A percentile compares a stretch with the other conserved stretches of the same genome.
phyloP scores from a whole-genome alignment of 2,888 invertebrate genomes.

The Sepioteuthis lessoniana region DNA sequence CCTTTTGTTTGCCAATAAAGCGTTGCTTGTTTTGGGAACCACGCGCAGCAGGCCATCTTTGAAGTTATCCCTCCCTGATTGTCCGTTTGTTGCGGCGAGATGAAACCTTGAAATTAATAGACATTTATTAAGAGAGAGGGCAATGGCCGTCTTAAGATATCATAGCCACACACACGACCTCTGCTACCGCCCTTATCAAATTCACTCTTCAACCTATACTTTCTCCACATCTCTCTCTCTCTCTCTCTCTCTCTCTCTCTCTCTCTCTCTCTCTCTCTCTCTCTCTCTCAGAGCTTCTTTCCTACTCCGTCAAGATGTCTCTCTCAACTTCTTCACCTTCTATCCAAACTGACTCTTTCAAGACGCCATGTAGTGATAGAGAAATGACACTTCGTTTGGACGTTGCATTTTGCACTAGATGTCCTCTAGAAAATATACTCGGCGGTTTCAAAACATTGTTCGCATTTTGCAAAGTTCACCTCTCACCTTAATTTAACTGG shows the following conservation, averaged over 20 bases:
- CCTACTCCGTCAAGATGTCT: not conserved
- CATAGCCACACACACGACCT: not conserved
- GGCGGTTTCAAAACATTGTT: not conserved
- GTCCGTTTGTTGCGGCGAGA: not conserved
- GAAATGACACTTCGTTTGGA: conserved; percentile 33
- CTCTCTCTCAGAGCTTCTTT: not conserved
- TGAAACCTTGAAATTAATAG: conserved; percentile 23
- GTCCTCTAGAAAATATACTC: not conserved
- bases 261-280: not conserved
- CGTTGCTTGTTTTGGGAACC: not conserved
- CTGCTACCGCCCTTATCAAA: not conserved
- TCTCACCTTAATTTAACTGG: not conserved
- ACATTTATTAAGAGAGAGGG: not conserved
- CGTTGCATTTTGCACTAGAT: not conserved
- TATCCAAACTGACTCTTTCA: not conserved
- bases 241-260: not conserved
- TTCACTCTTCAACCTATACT: not conserved
- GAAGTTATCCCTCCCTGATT: not conserved
- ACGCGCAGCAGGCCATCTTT: not conserved
- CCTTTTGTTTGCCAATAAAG: conserved; percentile 1
- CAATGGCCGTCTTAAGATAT: not conserved
- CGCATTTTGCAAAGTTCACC: not conserved
- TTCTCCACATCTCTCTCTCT: not conserved
- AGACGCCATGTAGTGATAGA: not conserved
- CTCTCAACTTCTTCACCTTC: not conserved